phyloP scores from a whole-genome alignment of 2,113 vertebrate species.

The Gasterosteus nipponicus region DNA sequence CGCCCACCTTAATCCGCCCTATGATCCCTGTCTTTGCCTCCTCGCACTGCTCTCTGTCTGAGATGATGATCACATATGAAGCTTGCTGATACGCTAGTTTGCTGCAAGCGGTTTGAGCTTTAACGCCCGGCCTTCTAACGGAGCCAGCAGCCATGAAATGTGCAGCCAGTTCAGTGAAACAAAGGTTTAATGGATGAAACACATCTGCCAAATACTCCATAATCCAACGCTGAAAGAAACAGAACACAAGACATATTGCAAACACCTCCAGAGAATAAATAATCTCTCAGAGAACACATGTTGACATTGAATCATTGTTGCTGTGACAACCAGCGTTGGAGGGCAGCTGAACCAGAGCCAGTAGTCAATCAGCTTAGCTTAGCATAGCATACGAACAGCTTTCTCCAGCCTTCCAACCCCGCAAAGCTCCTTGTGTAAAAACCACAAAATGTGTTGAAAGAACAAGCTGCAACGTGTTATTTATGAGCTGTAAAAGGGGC shows the following conservation, averaged over 20 bases:
- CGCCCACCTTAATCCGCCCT: conserved; percentile 17
- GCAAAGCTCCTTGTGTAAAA: not conserved
- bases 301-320: not conserved
- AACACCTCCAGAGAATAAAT: not conserved
- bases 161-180: conserved; percentile 26
- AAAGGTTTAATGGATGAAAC: conserved; percentile 23
- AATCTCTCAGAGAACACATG: not conserved
- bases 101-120: conserved; percentile 1
- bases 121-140: conserved; percentile 3
- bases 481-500: not conserved
- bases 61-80: conserved; percentile 14
- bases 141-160: conserved; percentile 21
- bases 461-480: not conserved
- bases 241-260: not conserved
- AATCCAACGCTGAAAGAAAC: not conserved
- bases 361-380: not conserved
- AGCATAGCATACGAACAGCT: not conserved
- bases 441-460: not conserved
- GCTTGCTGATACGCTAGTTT: not conserved
- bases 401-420: not conserved
- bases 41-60: conserved; percentile 13
- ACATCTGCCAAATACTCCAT: conserved; percentile 14
- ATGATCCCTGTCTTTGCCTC: conserved; percentile 20
- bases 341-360: not conserved
- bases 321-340: not conserved